Base-by-base conservation (phyloP, 2,113 vertebrate species). In the Danio rerio region DNA sequence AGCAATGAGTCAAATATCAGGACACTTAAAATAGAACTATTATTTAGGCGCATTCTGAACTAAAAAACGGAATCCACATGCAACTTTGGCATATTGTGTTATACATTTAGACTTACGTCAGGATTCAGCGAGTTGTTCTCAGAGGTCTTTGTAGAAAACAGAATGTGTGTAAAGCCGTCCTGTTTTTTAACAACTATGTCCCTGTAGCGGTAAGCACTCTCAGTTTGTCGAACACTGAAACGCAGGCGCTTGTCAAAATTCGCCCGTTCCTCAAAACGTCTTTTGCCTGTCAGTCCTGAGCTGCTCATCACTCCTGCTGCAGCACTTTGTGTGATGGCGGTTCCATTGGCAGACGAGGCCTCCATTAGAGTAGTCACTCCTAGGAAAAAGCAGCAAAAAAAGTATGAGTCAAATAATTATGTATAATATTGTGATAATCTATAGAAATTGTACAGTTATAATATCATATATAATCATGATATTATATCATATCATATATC, bases 171-270 rank as follows among this genome's bases (percentile, higher is more conserved):
- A 92, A 99, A 99, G 78, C 98, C 97, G 6, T 99, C 98, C 55
- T 98, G 98, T 65, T 99, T 99, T 88, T 96, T 96, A 86, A 99
- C 98, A 78, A 99, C 96, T 55, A 99, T 98, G 90, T 99, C 97
- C 63, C 98, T 94, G 91, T 99, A 99, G 16, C 97, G 95, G 91
- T 98, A 99, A 0, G 98, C 96, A 2, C 97, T 99, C 90, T 99
- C 98, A 0, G 97, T 99, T 83, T 99, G 98, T 1, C 97, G 93
- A 70, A 99, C 98, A 0, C 98, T 99, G 93, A 98, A 97, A 9
- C 98, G 92, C 56, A 98, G 92, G 15, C 97, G 94, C 85, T 99
- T 99, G 88, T 99, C 98, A 5, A 99, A 97, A 43, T 94, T 95
- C 0, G 95, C 95, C 18, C 96, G 92, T 52, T 98, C 96, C 56